Evolutionary conservation across 2,113 vertebrate species (phyloP), one percentile per base, ranked within the genome.

Genomic region (Labeo rohita): DNA sequence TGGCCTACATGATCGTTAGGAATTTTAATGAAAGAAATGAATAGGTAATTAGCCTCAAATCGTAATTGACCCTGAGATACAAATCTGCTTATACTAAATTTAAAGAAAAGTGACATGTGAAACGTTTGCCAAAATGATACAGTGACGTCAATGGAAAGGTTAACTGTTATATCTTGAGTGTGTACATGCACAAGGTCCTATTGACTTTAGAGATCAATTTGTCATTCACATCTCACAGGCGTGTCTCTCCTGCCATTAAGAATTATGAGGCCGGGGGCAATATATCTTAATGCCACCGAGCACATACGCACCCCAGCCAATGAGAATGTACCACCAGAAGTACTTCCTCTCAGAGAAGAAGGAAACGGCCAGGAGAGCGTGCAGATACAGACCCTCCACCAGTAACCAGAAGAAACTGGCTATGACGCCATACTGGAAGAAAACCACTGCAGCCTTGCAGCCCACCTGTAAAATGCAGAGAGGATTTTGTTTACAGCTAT

Each of bases 371-470:
- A 99, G 93, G 73, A 99, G 95, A 0, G 96, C 95, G 85, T 99
- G 96, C 77, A 99, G 97, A 87, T 99, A 99, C 11, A 99, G 93
- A 45, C 97, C 98, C 91, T 99, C 98, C 74, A 98, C 97, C 2
- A 99, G 95, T 85, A 99, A 94, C 98, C 98, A 99, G 92, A 96
- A 96, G 92, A 95, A 98, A 92, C 98, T 99, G 66, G 97, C 96
- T 96, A 98, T 94, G 92, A 97, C 94, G 82, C 97, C 98, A 34
- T 98, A 99, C 88, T 99, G 98, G 92, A 99, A 98, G 95, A 99
- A 98, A 85, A 97, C 93, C 95, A 99, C 91, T 85, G 95, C 95
- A 59, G 95, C 95, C 91, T 97, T 99, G 85, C 98, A 99, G 82
- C 96, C 95, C 90, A 93, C 95, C 98, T 96, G 74, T 45, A 86